These are phyloP conservation scores for Brevipalpus yothersi DNA, from an alignment of 1,140 invertebrate species.

Conservation along the genomic window DNA sequence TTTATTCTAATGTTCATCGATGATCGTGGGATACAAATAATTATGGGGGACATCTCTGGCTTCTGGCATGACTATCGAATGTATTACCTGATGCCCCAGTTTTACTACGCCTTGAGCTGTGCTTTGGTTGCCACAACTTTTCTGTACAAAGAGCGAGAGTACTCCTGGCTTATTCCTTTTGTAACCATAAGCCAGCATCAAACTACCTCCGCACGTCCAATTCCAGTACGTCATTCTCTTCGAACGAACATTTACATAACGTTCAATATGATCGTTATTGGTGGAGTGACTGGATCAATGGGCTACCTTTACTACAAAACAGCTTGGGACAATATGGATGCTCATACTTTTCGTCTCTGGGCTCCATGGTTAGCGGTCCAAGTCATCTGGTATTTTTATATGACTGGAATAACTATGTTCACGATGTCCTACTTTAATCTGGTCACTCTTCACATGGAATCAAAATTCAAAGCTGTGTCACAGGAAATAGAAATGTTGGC, in stretches of 20 bases:
- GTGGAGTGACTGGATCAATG: not conserved
- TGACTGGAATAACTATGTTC: constrained; percentile 7
- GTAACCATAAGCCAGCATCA: constrained; percentile 7
- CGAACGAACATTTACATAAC: not conserved
- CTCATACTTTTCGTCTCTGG: not conserved
- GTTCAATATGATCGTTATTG: not conserved
- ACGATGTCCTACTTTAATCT: constrained; percentile 9
- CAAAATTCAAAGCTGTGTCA: constrained; percentile 5
- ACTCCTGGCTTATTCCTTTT: constrained; percentile 10
- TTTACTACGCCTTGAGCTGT: constrained; percentile 5
- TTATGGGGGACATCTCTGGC: constrained; percentile 6
- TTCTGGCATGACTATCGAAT: constrained; percentile 11
- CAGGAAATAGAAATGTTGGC: constrained; percentile 10
- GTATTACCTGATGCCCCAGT: constrained; percentile 10
- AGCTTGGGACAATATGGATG: constrained; percentile 6
- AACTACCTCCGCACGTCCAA: not conserved
- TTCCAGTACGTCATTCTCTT: not conserved
- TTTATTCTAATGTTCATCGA: constrained; percentile 9
- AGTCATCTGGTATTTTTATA: constrained; percentile 9
- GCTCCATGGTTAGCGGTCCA: constrained; percentile 6
- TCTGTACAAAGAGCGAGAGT: constrained; percentile 8
- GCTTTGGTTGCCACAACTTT: constrained; percentile 7
- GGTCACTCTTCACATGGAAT: constrained; percentile 4
- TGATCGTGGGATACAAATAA: constrained; percentile 5
- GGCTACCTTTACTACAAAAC: not conserved